A percentile compares a stretch with the other conserved stretches of the same genome.
phyloP scores from a whole-genome alignment of 2,888 invertebrate species.

The Isoperla grammatica region DNA sequence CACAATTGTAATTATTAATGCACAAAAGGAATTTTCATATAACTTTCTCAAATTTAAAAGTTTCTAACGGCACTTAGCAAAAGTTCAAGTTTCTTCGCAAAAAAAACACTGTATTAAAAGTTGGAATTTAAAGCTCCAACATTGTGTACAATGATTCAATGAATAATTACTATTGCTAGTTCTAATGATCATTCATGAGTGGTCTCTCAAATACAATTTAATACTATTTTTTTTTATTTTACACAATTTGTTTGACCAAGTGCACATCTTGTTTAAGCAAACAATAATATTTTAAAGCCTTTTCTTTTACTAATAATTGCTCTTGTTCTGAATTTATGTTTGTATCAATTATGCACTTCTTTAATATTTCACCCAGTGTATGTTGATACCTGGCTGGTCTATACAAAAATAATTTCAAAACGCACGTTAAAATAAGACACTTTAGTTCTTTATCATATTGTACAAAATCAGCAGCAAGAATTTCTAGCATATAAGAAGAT shows the following conservation, averaged over 20 bases:
- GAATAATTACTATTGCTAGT: too few species aligned
- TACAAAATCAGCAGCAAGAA: conserved; percentile 19
- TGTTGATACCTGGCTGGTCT: conserved; percentile 28
- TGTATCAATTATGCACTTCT: conserved; percentile 20
- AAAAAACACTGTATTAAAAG: too few species aligned
- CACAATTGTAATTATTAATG: too few species aligned
- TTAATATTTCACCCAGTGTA: conserved; percentile 27
- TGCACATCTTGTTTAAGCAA: conserved; percentile 18
- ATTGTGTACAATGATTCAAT: too few species aligned
- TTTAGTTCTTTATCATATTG: conserved; percentile 21
- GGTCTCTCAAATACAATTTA: too few species aligned
- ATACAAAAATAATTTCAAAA: conserved; percentile 27
- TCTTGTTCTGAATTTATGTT: not conserved
- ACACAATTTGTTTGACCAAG: conserved; percentile 23
- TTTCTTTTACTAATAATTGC: conserved; percentile 7
- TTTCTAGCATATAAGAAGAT: conserved; percentile 18
- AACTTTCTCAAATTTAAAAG: too few species aligned
- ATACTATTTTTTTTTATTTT: conserved; percentile 26
- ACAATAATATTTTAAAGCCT: conserved; percentile 19
- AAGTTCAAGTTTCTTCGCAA: too few species aligned
- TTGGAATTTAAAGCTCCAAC: too few species aligned
- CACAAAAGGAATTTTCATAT: too few species aligned
- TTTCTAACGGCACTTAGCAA: too few species aligned
- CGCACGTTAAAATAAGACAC: conserved; percentile 24
- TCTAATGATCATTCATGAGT: too few species aligned